Evolutionary conservation across 2,888 invertebrate species (phyloP).

Genomic region (Callimorpha dominula): DNA sequence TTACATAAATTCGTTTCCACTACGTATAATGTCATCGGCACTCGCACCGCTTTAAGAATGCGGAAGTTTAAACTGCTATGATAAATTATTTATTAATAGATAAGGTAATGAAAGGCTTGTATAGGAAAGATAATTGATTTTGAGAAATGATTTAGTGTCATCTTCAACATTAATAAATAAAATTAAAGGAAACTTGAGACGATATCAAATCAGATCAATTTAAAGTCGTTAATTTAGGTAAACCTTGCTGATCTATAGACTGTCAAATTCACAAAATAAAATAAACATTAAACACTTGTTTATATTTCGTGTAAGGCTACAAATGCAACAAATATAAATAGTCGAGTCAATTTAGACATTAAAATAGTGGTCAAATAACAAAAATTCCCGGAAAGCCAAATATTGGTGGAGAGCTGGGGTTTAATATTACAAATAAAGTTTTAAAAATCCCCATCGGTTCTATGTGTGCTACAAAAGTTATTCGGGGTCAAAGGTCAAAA

Average conservation of each 20-base stretch:
- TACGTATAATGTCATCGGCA: conserved; percentile 33
- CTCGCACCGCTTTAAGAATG: conserved; percentile 33
- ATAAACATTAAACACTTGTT: not conserved
- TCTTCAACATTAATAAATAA: not conserved
- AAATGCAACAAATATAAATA: too few species aligned
- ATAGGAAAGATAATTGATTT: not conserved
- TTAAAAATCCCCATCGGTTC: too few species aligned
- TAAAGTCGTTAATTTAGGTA: not conserved
- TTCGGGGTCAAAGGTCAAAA: too few species aligned
- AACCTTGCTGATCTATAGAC: too few species aligned
- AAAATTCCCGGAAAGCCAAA: too few species aligned
- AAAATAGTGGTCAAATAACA: too few species aligned
- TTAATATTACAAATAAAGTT: too few species aligned
- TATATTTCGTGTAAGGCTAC: not conserved
- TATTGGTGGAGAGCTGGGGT: too few species aligned
- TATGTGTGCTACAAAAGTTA: too few species aligned
- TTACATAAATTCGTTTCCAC: conserved; percentile 24
- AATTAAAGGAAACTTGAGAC: not conserved
- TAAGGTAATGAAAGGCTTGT: conserved; percentile 1
- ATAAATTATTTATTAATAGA: conserved; percentile 19
- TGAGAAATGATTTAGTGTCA: not conserved
- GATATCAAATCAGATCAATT: not conserved
- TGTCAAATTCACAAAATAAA: too few species aligned
- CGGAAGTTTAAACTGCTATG: conserved; percentile 34
- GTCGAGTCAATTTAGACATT: too few species aligned